phyloP scores from a whole-genome alignment of 2,797 vertebrate species.

The Chelon auratus region DNA sequence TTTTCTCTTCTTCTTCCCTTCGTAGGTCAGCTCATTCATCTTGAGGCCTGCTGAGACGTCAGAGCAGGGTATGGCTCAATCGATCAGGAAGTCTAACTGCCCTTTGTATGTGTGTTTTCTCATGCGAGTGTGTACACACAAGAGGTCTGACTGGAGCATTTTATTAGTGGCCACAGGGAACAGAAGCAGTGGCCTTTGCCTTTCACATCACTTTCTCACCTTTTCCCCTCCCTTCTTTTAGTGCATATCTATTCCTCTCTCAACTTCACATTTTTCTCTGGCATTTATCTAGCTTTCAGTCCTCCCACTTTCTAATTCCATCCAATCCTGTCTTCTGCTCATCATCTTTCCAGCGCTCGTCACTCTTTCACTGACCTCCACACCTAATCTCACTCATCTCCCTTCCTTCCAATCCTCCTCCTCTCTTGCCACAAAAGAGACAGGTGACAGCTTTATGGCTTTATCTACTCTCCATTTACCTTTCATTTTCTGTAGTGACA shows the following conservation, averaged over 20 bases:
- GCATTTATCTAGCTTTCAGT: constrained; percentile 49
- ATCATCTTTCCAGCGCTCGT: constrained; percentile 44
- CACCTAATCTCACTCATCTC: constrained; percentile 60
- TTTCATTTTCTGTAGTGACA: constrained; percentile 68
- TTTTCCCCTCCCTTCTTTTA: constrained; percentile 28
- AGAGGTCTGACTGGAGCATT: constrained; percentile 65
- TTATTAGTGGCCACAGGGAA: constrained; percentile 69
- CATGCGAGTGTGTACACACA: constrained; percentile 52
- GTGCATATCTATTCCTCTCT: constrained; percentile 44
- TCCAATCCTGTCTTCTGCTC: constrained; percentile 45
- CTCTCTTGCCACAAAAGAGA: constrained; percentile 48
- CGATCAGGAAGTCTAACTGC: constrained; percentile 78
- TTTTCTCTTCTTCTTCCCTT: constrained; percentile 55
- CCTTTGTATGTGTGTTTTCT: constrained; percentile 64
- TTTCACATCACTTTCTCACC: constrained; percentile 55
- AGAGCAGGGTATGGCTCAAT: constrained; percentile 77
- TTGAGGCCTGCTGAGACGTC: constrained; percentile 75
- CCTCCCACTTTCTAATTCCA: constrained; percentile 44
- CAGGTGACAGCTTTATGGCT: constrained; percentile 67
- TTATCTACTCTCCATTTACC: constrained; percentile 62
- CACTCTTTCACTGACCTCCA: constrained; percentile 59
- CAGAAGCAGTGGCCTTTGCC: constrained; percentile 60
- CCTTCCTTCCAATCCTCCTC: constrained; percentile 36
- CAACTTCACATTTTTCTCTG: constrained; percentile 43
- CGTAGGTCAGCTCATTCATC: constrained; percentile 80